Percentiles rank a stretch among this genome's conserved stretches.
Evolutionary conservation across 2,888 invertebrate species (phyloP).

Genomic region (Bembecia ichneumoniformis): DNA sequence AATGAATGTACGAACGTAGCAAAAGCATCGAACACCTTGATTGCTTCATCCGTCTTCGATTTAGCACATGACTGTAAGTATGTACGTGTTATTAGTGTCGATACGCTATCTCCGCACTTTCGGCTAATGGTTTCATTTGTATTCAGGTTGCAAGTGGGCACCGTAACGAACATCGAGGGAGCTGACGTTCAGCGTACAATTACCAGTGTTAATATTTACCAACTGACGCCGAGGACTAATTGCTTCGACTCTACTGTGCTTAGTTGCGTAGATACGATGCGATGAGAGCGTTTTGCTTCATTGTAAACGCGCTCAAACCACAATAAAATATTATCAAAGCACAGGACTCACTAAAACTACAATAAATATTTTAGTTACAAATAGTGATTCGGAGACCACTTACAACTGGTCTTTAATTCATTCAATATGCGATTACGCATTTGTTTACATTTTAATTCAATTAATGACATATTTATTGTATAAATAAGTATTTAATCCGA

Average conservation of each 20-base stretch:
- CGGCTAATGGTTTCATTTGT: conserved; percentile 69
- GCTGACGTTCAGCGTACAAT: conserved; percentile 66
- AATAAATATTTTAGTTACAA: too few relatives aligned
- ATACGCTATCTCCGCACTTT: conserved; percentile 56
- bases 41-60: neutral
- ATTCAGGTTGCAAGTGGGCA: conserved; percentile 61
- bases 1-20: too few relatives aligned
- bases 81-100: conserved; percentile 49
- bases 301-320: neutral
- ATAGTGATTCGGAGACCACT: too few relatives aligned
- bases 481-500: too few relatives aligned
- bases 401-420: too few relatives aligned
- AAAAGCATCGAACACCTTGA: too few relatives aligned
- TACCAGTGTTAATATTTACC: conserved; percentile 71
- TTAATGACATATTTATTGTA: too few relatives aligned
- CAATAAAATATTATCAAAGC: neutral
- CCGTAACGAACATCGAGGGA: conserved; percentile 65
- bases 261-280: conserved; percentile 3
- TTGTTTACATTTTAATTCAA: too few relatives aligned
- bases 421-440: too few relatives aligned
- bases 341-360: too few relatives aligned
- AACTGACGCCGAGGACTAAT: conserved; percentile 64
- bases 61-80: conserved; percentile 2
- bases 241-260: conserved; percentile 35
- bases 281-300: neutral